A percentile compares a stretch with the other conserved stretches of the same genome.
Evolutionary conservation across 2,888 invertebrate genomes (phyloP).

Genomic region (Lottia gigantea): DNA sequence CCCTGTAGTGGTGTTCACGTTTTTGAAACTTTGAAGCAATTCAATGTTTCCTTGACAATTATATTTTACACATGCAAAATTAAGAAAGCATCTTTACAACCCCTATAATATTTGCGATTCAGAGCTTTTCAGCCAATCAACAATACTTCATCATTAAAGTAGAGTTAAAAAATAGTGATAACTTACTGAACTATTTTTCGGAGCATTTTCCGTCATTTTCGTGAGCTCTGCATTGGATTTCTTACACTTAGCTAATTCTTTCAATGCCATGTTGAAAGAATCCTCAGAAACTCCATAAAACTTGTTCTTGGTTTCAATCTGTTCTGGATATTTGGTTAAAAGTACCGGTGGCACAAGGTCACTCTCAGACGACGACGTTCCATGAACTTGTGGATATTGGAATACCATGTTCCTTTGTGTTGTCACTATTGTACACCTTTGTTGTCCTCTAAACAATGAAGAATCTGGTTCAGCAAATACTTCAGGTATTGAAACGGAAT

Average conservation of each 20-base stretch:
- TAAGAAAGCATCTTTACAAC: too few relatives aligned
- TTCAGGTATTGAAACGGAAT: not conserved
- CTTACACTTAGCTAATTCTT: conserved; percentile 38
- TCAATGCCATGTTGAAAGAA: conserved; percentile 35
- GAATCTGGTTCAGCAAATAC: not conserved
- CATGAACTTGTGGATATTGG: not conserved
- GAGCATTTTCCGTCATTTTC: conserved; percentile 10
- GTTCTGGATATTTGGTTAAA: not conserved
- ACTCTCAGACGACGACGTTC: not conserved
- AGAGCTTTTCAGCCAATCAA: too few relatives aligned
- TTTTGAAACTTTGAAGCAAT: too few relatives aligned
- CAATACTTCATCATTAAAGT: too few relatives aligned
- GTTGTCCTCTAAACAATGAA: not conserved
- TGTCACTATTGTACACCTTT: not conserved
- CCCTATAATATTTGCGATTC: too few relatives aligned
- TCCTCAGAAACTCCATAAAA: conserved; percentile 30
- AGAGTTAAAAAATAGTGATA: too few relatives aligned
- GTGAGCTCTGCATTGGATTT: conserved; percentile 17
- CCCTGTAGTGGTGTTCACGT: too few relatives aligned
- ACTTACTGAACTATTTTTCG: conserved; percentile 6
- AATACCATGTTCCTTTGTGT: too few relatives aligned
- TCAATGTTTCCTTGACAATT: too few relatives aligned
- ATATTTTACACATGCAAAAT: too few relatives aligned
- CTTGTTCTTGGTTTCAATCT: not conserved
- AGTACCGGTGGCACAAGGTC: not conserved